phyloP scores from a whole-genome alignment of 2,113 vertebrate genomes.

The Cettia cetti region DNA sequence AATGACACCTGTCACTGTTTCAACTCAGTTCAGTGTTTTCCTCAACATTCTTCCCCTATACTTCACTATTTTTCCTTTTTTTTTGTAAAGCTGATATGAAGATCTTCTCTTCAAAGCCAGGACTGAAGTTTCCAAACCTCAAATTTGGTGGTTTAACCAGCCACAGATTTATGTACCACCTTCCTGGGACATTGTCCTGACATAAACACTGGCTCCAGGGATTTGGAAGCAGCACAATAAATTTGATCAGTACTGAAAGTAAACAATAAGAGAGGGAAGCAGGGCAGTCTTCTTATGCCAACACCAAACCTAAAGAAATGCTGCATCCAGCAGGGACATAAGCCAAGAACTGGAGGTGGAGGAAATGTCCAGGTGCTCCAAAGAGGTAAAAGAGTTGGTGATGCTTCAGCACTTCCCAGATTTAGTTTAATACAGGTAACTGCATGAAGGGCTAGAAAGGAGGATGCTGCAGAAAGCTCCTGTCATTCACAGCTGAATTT shows the following conservation, averaged over 20 bases:
- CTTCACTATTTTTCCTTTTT: not conserved
- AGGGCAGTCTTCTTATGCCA: not conserved
- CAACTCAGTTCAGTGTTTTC: not conserved
- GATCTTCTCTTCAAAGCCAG: not conserved
- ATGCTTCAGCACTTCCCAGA: not conserved
- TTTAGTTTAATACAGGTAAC: not conserved
- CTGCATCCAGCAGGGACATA: not conserved
- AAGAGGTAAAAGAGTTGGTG: not conserved
- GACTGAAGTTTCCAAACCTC: not conserved
- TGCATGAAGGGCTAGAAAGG: not conserved
- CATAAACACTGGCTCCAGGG: not conserved
- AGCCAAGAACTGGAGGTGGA: not conserved
- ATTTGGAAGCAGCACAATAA: not conserved
- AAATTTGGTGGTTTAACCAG: not conserved
- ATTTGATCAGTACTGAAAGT: not conserved
- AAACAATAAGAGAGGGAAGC: not conserved
- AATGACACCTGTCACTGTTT: not conserved
- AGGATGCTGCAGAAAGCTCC: not conserved
- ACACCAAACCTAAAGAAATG: not conserved
- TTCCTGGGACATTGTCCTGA: not conserved
- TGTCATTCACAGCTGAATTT: not conserved
- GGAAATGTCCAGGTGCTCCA: not conserved
- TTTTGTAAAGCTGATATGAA: not conserved
- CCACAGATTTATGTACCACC: not conserved
- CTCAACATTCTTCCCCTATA: not conserved